phyloP scores from a whole-genome alignment of 2,113 vertebrate genomes.

The Otis tarda region DNA sequence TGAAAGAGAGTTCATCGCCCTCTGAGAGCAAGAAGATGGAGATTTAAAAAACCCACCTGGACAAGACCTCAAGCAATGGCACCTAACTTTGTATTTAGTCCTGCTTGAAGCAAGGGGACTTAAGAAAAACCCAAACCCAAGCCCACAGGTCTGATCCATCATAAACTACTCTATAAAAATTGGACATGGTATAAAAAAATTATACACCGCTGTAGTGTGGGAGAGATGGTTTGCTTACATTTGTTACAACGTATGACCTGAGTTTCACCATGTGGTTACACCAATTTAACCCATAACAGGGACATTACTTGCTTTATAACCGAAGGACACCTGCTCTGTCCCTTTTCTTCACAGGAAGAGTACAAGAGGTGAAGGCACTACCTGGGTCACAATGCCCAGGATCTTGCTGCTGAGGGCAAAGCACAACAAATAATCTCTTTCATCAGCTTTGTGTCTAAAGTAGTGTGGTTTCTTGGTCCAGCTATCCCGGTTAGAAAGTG shows the following conservation, averaged over 20 bases:
- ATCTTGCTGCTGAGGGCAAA: not conserved
- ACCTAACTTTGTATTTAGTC: not conserved
- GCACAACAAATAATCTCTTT: not conserved
- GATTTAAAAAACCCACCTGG: not conserved
- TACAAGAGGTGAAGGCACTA: not conserved
- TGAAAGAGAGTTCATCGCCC: conserved; percentile 52
- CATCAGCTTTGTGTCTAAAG: not conserved
- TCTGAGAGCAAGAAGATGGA: not conserved
- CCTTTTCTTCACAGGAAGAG: not conserved
- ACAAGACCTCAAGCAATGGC: not conserved
- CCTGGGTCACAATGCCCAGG: not conserved
- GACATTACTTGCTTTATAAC: not conserved
- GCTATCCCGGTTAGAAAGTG: not conserved
- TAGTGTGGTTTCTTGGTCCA: not conserved
- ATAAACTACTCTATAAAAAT: not conserved
- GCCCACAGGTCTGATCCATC: accelerated
- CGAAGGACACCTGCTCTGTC: not conserved
- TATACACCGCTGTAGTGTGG: not conserved
- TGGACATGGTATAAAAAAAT: not conserved
- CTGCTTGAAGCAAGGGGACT: not conserved
- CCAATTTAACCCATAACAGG: not conserved
- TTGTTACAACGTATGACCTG: not conserved
- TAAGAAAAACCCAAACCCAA: not conserved
- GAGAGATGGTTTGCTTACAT: not conserved
- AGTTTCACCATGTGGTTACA: not conserved